Percentiles rank a stretch among this genome's conserved stretches.
Conservation (phyloP, 2,797 vertebrate species). For the Gymnocypris eckloni region DNA sequence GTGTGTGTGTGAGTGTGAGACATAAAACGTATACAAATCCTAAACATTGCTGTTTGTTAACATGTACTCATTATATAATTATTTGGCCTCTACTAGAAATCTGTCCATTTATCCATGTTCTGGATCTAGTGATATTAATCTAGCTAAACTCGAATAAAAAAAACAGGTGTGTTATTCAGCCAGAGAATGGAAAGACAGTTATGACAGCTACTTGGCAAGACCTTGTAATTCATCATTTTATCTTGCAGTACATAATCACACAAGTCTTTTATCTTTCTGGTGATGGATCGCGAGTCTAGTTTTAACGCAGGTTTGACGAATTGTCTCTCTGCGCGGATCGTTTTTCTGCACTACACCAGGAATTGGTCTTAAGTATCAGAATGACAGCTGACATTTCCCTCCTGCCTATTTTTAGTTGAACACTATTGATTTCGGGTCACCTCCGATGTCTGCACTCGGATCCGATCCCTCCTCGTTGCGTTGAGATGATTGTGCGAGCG, state of each 20-base stretch:
- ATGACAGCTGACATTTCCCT: constrained; percentile 61
- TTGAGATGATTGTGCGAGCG: constrained; percentile 45
- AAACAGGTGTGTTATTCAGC: constrained; percentile 12
- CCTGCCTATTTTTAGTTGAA: constrained; percentile 55
- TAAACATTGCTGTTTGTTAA: neutral
- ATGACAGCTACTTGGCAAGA: constrained; percentile 10
- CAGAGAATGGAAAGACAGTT: neutral
- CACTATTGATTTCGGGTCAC: constrained; percentile 58
- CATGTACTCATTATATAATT: neutral
- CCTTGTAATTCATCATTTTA: constrained; percentile 37
- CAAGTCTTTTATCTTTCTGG: constrained; percentile 81
- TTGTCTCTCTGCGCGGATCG: constrained; percentile 26
- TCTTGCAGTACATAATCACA: constrained; percentile 66
- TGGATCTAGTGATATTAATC: neutral
- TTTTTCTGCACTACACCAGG: constrained; percentile 39
- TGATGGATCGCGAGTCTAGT: constrained; percentile 47
- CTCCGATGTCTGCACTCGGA: constrained; percentile 47
- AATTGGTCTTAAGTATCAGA: constrained; percentile 55
- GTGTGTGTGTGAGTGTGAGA: neutral
- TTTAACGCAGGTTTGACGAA: constrained; percentile 32
- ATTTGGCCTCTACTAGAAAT: neutral
- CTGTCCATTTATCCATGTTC: neutral
- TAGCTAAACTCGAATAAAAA: neutral
- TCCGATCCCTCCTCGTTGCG: neutral
- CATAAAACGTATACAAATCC: neutral